phyloP scores from a whole-genome alignment of 2,888 invertebrate species.

The Dicycla oo region DNA sequence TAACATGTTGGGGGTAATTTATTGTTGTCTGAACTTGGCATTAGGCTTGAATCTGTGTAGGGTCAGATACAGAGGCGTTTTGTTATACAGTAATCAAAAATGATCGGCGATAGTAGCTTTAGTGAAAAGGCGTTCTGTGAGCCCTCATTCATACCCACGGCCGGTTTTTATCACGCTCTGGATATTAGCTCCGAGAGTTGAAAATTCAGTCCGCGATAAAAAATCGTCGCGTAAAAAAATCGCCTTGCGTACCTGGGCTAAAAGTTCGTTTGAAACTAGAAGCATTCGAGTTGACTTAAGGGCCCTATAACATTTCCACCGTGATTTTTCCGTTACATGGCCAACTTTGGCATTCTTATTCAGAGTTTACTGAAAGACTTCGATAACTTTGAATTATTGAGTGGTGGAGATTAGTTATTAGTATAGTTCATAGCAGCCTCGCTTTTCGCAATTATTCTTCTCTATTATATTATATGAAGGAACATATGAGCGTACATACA shows the following conservation, averaged over 20 bases:
- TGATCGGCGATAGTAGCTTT: not conserved
- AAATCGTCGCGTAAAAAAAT: not conserved
- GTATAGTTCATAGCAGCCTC: too few relatives aligned
- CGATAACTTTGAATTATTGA: too few relatives aligned
- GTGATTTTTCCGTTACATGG: too few relatives aligned
- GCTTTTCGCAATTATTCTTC: too few relatives aligned
- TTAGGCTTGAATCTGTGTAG: not conserved
- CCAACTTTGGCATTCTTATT: too few relatives aligned
- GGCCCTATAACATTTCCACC: too few relatives aligned
- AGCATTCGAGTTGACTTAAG: not conserved
- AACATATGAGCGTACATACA: too few relatives aligned
- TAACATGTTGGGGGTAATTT: constrained; percentile 33
- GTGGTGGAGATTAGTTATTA: too few relatives aligned
- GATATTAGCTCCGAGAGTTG: not conserved
- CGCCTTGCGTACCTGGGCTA: not conserved
- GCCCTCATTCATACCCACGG: not conserved
- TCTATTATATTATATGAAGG: too few relatives aligned
- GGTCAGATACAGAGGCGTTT: not conserved
- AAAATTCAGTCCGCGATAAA: not conserved
- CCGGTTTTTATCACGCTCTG: not conserved
- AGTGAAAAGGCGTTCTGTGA: not conserved
- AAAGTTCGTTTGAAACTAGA: not conserved
- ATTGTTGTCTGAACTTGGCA: constrained; percentile 15
- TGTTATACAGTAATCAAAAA: not conserved
- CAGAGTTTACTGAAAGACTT: too few relatives aligned